phyloP scores from a whole-genome alignment of 2,113 vertebrate species.

The Otis tarda region DNA sequence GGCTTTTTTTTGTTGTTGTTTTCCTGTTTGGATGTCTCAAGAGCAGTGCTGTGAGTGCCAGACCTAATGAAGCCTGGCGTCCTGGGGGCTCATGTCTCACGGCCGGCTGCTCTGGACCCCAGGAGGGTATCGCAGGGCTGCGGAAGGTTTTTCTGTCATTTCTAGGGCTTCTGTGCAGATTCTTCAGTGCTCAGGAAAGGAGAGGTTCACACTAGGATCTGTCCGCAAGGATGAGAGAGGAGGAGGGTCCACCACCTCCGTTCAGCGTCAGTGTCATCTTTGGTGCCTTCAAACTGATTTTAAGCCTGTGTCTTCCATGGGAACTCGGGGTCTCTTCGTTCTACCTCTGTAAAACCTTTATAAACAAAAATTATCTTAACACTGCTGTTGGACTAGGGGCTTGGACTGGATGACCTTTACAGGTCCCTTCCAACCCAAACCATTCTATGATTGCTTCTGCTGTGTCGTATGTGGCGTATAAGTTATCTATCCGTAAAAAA shows the following conservation, averaged over 20 bases:
- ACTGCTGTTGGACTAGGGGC: no score
- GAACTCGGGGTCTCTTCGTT: background rate
- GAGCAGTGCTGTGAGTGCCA: background rate
- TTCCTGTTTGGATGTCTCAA: background rate
- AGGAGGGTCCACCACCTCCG: background rate
- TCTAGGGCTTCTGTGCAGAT: background rate
- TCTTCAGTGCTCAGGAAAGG: background rate
- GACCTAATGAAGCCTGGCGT: background rate
- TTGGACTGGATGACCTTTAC: no score
- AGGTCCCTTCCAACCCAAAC: no score
- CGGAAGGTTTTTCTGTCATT: background rate
- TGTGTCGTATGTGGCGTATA: background rate
- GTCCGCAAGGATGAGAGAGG: background rate
- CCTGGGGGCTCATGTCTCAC: background rate
- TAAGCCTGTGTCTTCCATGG: background rate
- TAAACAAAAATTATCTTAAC: background rate
- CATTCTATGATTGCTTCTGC: background rate
- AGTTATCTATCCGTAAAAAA: background rate
- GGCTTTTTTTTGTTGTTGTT: background rate
- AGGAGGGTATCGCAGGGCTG: background rate
- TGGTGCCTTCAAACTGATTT: background rate
- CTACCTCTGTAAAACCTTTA: background rate
- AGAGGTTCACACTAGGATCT: background rate
- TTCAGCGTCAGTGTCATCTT: background rate
- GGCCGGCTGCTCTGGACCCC: background rate